Base-by-base conservation (phyloP, 2,797 vertebrate genomes). In the Coranthus polyacanthus region DNA sequence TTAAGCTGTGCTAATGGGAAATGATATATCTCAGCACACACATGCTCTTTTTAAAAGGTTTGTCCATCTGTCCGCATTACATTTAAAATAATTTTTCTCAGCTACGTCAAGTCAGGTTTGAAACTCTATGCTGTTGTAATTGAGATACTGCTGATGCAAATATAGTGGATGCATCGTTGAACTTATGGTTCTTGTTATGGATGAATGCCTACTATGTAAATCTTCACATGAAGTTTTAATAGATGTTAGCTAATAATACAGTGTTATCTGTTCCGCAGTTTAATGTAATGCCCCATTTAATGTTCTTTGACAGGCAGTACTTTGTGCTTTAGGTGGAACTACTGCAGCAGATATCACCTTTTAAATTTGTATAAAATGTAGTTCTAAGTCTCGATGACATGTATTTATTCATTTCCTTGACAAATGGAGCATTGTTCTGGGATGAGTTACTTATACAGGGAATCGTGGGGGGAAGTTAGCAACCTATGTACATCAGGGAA, bases 391-490 rank as follows among this genome's bases (percentile, higher is more conserved):
- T 55, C 21, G n/a, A n/a, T 12, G 20, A 16, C 10, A 29, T 51
- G 51, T 22, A 37, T 26, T 44, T 22, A 37, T 26, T 44, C 11
- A 44, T 58, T 36, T 66, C 34, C 53, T 60, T 21, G 29, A 37
- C 17, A 58, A 56, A 56, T 36, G 0, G 13, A 38, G 21, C 2
- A 5, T 56, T 55, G 16, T 38, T 56, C 44, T 44, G 42, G 20
- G 36, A 46, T 47, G 49, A 38, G 12, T 47, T 24, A 17, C 7
- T 0, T 41, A 32, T 13, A 38, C 10, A 6, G n/a, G 13, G 38
- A 58, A 34, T 16, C 12, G 4, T 13, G 11, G 24, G 20, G 15
- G 58, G 72, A 70, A 69, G 69, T 76, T 57, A 71, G 50, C 3
- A 15, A 20, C 18, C 36, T 20, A 0, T 47, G 17, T 8, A 22